Percentiles rank a stretch among this genome's conserved stretches.
Conservation (phyloP, 2,797 vertebrate species). For the Salmo trutta region DNA sequence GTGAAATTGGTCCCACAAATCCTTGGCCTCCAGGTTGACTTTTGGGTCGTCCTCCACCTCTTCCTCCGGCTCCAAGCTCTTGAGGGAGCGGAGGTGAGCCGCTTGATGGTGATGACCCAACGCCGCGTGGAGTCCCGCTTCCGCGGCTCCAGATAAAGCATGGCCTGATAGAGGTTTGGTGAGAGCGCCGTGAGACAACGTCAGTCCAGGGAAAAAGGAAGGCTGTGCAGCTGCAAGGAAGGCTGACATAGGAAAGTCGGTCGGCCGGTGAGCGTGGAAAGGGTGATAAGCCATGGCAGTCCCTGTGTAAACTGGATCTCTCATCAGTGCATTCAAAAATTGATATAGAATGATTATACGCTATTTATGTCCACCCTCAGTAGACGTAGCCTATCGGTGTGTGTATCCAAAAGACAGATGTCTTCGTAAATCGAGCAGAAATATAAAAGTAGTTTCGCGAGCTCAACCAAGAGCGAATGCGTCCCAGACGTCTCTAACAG, state of each 20-base stretch:
- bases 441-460: background rate
- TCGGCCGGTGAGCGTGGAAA: constrained; percentile 84
- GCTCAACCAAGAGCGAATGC: constrained; percentile 51
- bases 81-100: constrained; percentile 78
- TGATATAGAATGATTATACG: constrained; percentile 47
- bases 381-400: constrained; percentile 14
- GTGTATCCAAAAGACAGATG: constrained; percentile 25
- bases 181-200: constrained; percentile 76
- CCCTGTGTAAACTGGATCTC: constrained; percentile 85
- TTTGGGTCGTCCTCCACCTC: constrained; percentile 90
- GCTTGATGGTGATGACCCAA: constrained; percentile 78
- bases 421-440: constrained; percentile 8
- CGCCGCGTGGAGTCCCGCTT: constrained; percentile 80
- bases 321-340: constrained; percentile 85
- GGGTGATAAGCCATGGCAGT: constrained; percentile 92
- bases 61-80: constrained; percentile 82
- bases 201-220: constrained; percentile 79
- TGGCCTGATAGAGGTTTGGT: constrained; percentile 77
- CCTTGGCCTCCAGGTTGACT: constrained; percentile 90
- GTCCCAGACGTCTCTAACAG: constrained; percentile 21
- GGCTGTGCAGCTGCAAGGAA: constrained; percentile 82
- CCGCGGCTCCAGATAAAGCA: constrained; percentile 78
- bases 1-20: constrained; percentile 96
- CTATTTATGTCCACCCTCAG: constrained; percentile 27
- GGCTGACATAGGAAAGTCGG: constrained; percentile 85